Conservation (phyloP, 2,113 vertebrate species). For the Tichodroma muraria region DNA sequence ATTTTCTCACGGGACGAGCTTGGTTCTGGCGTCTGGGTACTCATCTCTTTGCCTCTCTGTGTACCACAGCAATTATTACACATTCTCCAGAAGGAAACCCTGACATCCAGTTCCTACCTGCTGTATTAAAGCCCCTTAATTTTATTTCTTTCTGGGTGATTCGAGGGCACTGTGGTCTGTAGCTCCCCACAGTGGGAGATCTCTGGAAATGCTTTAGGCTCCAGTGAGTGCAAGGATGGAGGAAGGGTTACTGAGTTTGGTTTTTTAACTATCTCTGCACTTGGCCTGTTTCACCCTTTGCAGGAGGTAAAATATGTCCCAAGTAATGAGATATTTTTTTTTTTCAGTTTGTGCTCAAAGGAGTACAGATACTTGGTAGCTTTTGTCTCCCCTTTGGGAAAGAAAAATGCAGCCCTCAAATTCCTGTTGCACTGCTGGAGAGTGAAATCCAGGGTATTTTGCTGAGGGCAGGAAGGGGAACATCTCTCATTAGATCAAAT, state of each 20-base stretch:
- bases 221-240: background rate
- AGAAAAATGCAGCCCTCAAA: background rate
- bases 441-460: background rate
- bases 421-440: background rate
- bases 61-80: background rate
- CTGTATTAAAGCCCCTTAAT: background rate
- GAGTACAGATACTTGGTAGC: background rate
- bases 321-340: constrained; percentile 25
- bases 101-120: background rate
- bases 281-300: constrained; percentile 12
- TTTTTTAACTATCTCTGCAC: background rate
- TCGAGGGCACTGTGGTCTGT: constrained; percentile 37
- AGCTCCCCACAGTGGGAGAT: constrained; percentile 66
- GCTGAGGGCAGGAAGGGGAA: background rate
- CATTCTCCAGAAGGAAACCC: background rate
- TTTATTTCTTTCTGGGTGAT: background rate
- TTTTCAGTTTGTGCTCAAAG: background rate
- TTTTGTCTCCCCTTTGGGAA: background rate
- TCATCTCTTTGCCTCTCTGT: background rate
- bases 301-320: constrained; percentile 44
- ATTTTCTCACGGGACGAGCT: background rate
- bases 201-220: constrained; percentile 34
- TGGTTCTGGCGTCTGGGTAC: background rate
- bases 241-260: background rate
- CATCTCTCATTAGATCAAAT: background rate